phyloP scores from a whole-genome alignment of 2,888 invertebrate species.

The Himalopsyche kuldschensis region DNA sequence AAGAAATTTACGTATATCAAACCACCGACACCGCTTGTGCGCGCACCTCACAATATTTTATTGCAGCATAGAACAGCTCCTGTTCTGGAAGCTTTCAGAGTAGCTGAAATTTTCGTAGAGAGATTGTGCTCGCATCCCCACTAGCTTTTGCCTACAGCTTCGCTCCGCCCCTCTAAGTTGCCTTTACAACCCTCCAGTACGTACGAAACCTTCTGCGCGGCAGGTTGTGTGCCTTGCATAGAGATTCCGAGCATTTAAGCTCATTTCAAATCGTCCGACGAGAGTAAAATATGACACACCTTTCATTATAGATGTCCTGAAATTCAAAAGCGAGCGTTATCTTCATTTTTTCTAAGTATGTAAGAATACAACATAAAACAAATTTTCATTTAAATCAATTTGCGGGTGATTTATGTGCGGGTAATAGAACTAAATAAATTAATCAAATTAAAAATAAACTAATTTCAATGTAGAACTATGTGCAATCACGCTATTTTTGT shows the following conservation, averaged over 20 bases:
- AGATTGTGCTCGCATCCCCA: background rate
- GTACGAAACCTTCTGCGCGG: background rate
- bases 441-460: background rate
- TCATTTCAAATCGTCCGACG: background rate
- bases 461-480: background rate
- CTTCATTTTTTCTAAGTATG: background rate
- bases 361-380: background rate
- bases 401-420: background rate
- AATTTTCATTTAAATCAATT: background rate
- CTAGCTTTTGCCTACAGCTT: background rate
- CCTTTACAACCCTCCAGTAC: background rate
- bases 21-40: background rate
- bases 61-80: background rate
- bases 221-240: background rate
- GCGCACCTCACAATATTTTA: background rate
- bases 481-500: background rate
- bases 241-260: background rate
- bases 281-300: background rate
- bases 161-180: background rate
- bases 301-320: background rate
- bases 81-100: background rate
- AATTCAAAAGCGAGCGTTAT: background rate
- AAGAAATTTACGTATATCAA: background rate
- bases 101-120: background rate
- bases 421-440: background rate